Evolutionary conservation across 2,113 vertebrate genomes (phyloP), one percentile per base, ranked within the genome.

Genomic region (Tragulus kanchil): DNA sequence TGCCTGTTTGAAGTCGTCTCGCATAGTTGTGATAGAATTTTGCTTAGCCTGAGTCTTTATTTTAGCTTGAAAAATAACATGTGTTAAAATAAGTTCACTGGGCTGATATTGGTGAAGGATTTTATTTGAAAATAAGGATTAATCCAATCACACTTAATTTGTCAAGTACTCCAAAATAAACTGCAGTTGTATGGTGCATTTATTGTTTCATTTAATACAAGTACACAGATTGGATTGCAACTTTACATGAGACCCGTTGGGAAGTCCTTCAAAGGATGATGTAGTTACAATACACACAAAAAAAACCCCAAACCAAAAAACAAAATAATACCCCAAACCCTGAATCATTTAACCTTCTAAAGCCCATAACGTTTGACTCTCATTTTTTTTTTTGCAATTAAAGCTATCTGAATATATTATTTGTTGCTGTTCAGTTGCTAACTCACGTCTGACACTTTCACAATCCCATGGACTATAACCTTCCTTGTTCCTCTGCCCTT

Each of bases 91-190:
- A 89, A 73, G 58, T 48, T 95, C 23, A 56, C 31, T 59, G 67
- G 90, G n/a, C 31, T 95, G 48, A 86, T 85, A 25, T 87, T 42
- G 50, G 11, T 82, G 65, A 95, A 90, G 42, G 45, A 62, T 96
- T 82, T 89, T 91, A 87, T 86, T 91, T 71, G 61, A 61, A 93
- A 94, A 65, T 69, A 91, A 71, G 3, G 31, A 94, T 90, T 92
- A 96, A 77, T 88, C 15, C 59, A 96, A 19, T 85, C 52, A 65
- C 62, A 31, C 31, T 71, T 81, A 83, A 86, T 95, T 88, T 95
- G 50, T 79, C 50, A 96, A 87, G 21, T 78, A 14, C 52, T 91
- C 8, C 79, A 50, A 94, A 79, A 85, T 92, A 81, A 85, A 78
- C 45, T 54, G 5, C 6, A 45, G 2, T 71, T 56, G 19, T 65